Percentiles rank a stretch among this genome's conserved stretches.
Conservation (phyloP, 2,113 vertebrate species). For the Poeciliopsis turrubarensis region DNA sequence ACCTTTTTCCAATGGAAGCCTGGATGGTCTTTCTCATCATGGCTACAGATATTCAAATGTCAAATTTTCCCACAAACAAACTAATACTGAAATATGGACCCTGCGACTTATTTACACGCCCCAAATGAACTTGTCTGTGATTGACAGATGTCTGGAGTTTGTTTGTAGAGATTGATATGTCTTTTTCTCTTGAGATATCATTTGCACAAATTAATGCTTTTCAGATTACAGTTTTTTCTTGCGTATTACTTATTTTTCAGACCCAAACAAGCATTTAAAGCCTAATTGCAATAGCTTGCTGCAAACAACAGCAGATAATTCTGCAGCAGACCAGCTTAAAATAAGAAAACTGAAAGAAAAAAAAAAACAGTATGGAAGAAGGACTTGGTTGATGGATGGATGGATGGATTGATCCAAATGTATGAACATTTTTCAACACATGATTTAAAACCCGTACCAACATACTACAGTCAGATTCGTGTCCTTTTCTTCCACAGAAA, state of each 20-base stretch:
- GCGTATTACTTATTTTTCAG: not conserved
- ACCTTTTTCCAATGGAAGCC: not conserved
- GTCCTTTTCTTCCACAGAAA: not conserved
- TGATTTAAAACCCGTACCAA: no score
- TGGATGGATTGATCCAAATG: no score
- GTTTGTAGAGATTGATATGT: not conserved
- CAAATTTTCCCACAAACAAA: not conserved
- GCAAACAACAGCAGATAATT: no score
- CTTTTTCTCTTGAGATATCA: not conserved
- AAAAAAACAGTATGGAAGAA: no score
- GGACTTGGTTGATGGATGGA: no score
- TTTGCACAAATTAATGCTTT: not conserved
- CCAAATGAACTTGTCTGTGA: no score
- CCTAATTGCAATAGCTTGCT: no score
- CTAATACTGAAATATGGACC: not conserved
- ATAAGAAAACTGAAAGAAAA: no score
- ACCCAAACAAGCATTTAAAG: no score
- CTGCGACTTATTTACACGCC: not conserved
- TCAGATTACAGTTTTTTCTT: not conserved
- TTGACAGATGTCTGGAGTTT: not conserved
- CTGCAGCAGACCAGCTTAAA: no score
- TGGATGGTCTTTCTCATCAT: not conserved
- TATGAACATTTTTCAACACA: no score
- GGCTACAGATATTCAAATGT: not conserved
- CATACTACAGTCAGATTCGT: no score